Base-by-base conservation (phyloP, 2,797 vertebrate genomes). In the Vultur gryphus region DNA sequence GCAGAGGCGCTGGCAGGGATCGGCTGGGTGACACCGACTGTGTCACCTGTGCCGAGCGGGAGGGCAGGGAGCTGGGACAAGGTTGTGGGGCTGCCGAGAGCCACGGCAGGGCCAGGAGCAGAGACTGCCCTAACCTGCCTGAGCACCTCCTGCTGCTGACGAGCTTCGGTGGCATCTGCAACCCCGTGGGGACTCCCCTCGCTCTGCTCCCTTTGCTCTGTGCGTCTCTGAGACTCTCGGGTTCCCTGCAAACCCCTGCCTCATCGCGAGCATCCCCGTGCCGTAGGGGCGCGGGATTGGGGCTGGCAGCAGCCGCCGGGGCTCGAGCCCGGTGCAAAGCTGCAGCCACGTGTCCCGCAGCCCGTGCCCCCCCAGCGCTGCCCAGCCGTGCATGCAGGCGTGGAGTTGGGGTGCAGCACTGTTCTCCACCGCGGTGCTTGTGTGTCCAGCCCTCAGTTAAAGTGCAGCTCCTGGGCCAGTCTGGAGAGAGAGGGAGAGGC, bases 251-350 rank as follows among this genome's bases (percentile, higher is more conserved):
- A 24, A 5, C 28, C 46, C 41, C 21, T 0, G 0, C 15, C 51
- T 21, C 59, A 3, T 6, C 35, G 4, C 1, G 5, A 65, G 15
- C 77, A 21, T 24, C 64, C 57, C 51, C 13, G 0, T 0, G 4
- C 23, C 4, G 3, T 3, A 16, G 48, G 19, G 29, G 6, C 1
- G 3, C 2, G 16, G 33, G 55, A 13, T 0, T 0, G 9, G 48
- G n/a, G 33, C 57, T 10, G 57, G 57, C 26, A 43, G 49, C 41
- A 24, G 8, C 41, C 9, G 3, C 67, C 1, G 24, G n/a, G 52
- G 29, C 55, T 24, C 4, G 6, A 51, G 28, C 41, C 7, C 13
- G 25, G 11, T 16, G 33, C 29, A 10, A 25, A 64, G 69, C 65
- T 16, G 43, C 43, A 62, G 41, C 41, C 6, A 1, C 2, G 5